These are phyloP conservation scores for Lucilia sericata DNA, from an alignment of 1,140 invertebrate species.

Conservation along the genomic window DNA sequence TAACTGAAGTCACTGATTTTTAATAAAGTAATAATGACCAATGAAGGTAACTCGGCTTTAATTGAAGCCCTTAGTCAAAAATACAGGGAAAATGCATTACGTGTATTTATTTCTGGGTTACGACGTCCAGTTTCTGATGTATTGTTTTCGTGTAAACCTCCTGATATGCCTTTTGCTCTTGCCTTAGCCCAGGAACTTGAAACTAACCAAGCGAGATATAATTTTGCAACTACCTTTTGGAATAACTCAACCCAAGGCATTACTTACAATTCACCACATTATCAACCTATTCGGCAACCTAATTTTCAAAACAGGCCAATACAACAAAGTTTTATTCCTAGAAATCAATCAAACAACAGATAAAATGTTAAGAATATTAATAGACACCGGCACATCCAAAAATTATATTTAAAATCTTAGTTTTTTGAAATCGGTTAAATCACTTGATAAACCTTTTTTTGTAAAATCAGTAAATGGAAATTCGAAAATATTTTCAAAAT, in stretches of 20 bases:
- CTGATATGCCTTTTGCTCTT: conserved; percentile 47
- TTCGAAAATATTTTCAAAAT: no score
- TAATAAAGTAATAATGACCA: conserved; percentile 47
- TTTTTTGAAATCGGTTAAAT: conserved; percentile 14
- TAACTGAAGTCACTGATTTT: no score
- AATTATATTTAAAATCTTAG: no score
- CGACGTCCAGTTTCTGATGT: neutral
- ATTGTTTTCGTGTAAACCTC: conserved; percentile 46
- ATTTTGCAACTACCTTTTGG: conserved; percentile 47
- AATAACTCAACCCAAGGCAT: neutral
- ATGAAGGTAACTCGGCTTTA: no score
- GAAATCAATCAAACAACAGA: neutral
- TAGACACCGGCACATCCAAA: no score
- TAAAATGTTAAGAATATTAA: no score
- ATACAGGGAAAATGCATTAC: conserved; percentile 28
- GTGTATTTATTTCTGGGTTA: conserved; percentile 41
- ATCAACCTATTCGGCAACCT: neutral
- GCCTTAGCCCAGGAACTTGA: conserved; percentile 49
- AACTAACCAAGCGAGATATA: conserved; percentile 43
- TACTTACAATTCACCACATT: conserved; percentile 1
- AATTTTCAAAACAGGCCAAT: neutral
- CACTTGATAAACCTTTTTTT: neutral
- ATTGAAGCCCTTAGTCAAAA: no score
- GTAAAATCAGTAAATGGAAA: neutral
- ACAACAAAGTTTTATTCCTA: neutral